Evolutionary conservation across 2,113 vertebrate genomes (phyloP), one percentile per base, ranked within the genome.

Genomic region (Lepidothrix coronata): DNA sequence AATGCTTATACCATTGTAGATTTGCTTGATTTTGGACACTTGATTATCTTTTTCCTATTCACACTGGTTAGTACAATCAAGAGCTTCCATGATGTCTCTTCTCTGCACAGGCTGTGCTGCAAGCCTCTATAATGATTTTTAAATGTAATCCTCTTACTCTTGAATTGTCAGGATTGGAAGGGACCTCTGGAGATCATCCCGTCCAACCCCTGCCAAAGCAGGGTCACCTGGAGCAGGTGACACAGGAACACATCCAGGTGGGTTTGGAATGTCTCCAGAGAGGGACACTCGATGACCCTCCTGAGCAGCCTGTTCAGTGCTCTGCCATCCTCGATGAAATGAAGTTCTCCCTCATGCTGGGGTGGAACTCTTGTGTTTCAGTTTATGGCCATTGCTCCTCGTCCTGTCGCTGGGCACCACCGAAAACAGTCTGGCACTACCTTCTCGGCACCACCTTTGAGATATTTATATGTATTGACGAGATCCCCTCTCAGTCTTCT

Each of bases 191-290:
- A 19, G 48, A 10, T 35, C 7, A 14, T 22, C 33, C 22, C 2
- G 22, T 7, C 61, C 52, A 23, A 11, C 5, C 6, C 25, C 39
- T 33, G 39, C 74, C 27, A 1, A 14, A 28, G 49, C 49, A 31
- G 35, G 16, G 35, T 2, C 58, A 15, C 44, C 67, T 39, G 62
- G 20, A 3, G 44, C 78, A 1, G 33, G 28, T 25, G 46, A 6
- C 19, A 18, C 54, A 0, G 44, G 19, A 14, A 2, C 7, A 0
- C 11, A 1, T 11, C 54, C 62, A 2, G 54, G 24, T 3, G 3
- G 24, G 24, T 9, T 8, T 17, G 54, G 16, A 31, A 22, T 4
- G 54, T 10, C 52, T 28, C 35, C 87, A 14, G n/a, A 37, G 37
- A 21, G 15, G 10, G 77, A 39, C 8, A 3, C 13, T 33, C 4